Evolutionary conservation across 2,113 vertebrate genomes (phyloP), one percentile per base, ranked within the genome.

Genomic region (Chaetura pelagica): DNA sequence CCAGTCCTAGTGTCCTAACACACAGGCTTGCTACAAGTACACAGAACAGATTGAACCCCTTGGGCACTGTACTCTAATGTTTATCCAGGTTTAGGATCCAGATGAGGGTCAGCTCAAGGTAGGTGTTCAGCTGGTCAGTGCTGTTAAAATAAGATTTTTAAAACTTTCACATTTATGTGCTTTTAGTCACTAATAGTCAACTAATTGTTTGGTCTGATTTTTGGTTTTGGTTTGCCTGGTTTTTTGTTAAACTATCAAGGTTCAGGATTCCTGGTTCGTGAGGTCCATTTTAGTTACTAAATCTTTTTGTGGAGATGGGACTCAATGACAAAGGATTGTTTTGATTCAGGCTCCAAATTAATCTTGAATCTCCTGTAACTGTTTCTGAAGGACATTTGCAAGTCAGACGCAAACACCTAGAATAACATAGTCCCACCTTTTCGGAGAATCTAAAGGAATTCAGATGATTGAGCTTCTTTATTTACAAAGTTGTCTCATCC

Each of bases 21-120:
- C 86, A 54, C 35, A 44, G 67, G 18, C 48, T 3, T 10, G 55
- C 27, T 77, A 18, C 72, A n/a, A 84, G 77, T 8, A 57, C n/a
- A 51, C 49, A 30, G 52, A 92, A 81, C 95, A 96, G 91, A 92
- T 32, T 68, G 91, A 94, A 52, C 32, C 91, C 91, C 84, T 68
- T 2, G 6, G 94, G 95, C 87, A 81, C 32, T 52, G 76, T 74
- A 84, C 58, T 20, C 15, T 44, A 79, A 66, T 73, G 48, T 44
- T 79, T 46, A 4, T 63, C 64, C 79, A 77, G 52, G 49, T 81
- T 86, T 74, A 52, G 64, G 35, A 81, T 86, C 68, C 94, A 94
- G 75, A 88, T 78, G 75, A 80, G 59, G 42, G 86, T 93, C 7
- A 15, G 6, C 17, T 89, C 14, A 18, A 81, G 68, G 29, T 3